Percentiles rank a stretch among this genome's conserved stretches.
These are phyloP conservation scores for Neotoma lepida DNA, from an alignment of 2,113 vertebrate species.

Conservation along the genomic window DNA sequence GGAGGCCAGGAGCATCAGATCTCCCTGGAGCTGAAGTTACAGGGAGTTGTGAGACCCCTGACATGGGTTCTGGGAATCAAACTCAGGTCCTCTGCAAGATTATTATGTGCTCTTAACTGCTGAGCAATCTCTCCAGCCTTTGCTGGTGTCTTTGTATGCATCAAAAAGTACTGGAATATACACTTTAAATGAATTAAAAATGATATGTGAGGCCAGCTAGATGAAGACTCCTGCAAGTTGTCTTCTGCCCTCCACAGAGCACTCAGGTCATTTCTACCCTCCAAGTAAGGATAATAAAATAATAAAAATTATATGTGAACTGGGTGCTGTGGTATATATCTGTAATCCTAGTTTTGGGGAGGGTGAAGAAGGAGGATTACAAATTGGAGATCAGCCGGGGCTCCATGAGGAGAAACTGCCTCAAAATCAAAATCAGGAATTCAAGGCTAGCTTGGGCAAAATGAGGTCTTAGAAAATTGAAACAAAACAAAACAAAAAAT, in stretches of 20 bases:
- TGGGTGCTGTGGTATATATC: background rate
- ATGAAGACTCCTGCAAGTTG: background rate
- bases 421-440: background rate
- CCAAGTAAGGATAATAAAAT: background rate
- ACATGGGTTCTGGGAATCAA: background rate
- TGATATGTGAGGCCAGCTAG: background rate
- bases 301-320: background rate
- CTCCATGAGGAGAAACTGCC: background rate
- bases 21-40: background rate
- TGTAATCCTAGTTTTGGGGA: background rate
- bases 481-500: background rate
- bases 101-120: background rate
- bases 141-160: background rate
- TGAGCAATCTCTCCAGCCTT: background rate
- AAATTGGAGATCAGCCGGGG: background rate
- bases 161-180: background rate
- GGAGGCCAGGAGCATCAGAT: background rate
- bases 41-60: background rate
- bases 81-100: background rate
- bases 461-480: background rate
- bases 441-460: background rate
- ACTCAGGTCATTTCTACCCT: background rate
- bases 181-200: background rate
- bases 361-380: background rate
- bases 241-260: background rate